A percentile compares a stretch with the other conserved stretches of the same genome.
These are phyloP conservation scores for Sciurus vulgaris DNA, from an alignment of 2,797 vertebrate species.

Conservation along the genomic window DNA sequence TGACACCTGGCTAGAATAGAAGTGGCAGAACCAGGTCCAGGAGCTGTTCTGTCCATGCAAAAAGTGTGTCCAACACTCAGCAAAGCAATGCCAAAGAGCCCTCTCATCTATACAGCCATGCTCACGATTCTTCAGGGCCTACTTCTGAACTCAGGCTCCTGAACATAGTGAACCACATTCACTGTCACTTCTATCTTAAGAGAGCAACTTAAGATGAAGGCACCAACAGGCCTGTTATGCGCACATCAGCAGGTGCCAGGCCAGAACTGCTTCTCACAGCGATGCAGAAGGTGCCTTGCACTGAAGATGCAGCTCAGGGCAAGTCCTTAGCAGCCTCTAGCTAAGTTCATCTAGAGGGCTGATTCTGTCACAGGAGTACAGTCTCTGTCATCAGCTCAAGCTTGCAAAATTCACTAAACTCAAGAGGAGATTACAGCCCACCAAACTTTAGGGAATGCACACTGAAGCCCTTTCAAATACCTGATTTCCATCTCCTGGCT, in stretches of 20 bases:
- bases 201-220: neutral
- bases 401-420: neutral
- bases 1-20: neutral
- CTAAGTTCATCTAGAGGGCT: too few species aligned
- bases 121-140: neutral
- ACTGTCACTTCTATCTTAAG: neutral
- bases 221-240: neutral
- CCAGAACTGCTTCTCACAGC: accelerated
- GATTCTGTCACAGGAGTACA: neutral
- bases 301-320: neutral
- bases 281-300: neutral
- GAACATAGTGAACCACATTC: too few species aligned
- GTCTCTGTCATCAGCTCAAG: neutral
- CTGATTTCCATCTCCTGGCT: neutral
- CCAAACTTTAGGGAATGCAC: accelerated
- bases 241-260: neutral
- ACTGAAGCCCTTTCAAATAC: neutral
- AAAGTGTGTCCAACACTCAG: neutral
- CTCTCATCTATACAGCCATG: accelerated
- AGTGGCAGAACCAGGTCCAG: neutral
- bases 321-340: accelerated
- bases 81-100: neutral
- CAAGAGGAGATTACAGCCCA: neutral
- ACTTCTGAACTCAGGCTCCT: neutral
- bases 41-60: too few species aligned